Conservation (phyloP, 1,140 invertebrate species). For the Drosophila serrata region DNA sequence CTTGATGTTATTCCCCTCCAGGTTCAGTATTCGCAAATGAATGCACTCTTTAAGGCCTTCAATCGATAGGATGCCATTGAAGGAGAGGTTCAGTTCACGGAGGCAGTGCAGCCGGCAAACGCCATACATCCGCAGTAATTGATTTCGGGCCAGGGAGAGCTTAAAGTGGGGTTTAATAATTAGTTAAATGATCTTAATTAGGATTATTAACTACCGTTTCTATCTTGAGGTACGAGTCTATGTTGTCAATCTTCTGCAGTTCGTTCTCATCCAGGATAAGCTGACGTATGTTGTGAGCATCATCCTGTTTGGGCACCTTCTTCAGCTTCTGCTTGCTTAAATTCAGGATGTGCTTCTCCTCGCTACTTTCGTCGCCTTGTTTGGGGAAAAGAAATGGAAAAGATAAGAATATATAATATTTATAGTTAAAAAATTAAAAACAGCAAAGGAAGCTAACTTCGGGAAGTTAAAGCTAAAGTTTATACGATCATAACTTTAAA, state of each 20-base stretch:
- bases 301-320: slow-evolving; percentile 90
- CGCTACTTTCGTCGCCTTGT: slow-evolving; percentile 73
- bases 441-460: background rate
- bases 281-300: slow-evolving; percentile 89
- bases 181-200: background rate
- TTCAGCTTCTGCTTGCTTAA: slow-evolving; percentile 90
- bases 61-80: slow-evolving; percentile 95
- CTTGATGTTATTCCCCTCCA: slow-evolving; percentile 89
- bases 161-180: slow-evolving; percentile 84
- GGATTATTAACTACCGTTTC: slow-evolving; percentile 88
- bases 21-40: slow-evolving; percentile 90
- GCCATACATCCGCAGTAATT: slow-evolving; percentile 94
- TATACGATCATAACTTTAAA: too few species aligned
- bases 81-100: slow-evolving; percentile 92
- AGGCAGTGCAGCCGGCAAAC: slow-evolving; percentile 92
- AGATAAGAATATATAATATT: background rate
- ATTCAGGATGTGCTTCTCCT: slow-evolving; percentile 86
- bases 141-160: slow-evolving; percentile 94
- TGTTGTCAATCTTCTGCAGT: slow-evolving; percentile 93
- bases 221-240: slow-evolving; percentile 92
- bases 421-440: background rate
- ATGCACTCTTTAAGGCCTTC: slow-evolving; percentile 94
- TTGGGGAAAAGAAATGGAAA: background rate
- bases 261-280: slow-evolving; percentile 95
- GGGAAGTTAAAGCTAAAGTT: too few species aligned